Percentiles rank a stretch among this genome's conserved stretches.
Evolutionary conservation across 2,113 vertebrate genomes (phyloP).

Genomic region (Psammodynastes pulverulentus): DNA sequence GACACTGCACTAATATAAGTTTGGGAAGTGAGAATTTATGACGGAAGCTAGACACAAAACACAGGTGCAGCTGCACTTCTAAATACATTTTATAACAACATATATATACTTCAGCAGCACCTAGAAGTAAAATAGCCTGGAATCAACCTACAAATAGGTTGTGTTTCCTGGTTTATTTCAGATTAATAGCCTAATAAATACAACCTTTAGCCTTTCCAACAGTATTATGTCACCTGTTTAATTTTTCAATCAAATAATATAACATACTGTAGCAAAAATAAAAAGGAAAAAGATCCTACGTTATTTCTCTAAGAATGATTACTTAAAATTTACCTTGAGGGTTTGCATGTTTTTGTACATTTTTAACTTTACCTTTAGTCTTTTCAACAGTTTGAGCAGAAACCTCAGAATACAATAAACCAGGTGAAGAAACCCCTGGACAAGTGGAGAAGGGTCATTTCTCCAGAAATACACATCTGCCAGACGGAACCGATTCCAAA

Average conservation of each 20-base stretch:
- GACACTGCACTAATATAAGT: background rate
- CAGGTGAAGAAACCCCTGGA: background rate
- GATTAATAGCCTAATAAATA: background rate
- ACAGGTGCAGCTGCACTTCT: background rate
- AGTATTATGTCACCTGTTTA: background rate
- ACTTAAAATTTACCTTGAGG: background rate
- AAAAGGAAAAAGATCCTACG: background rate
- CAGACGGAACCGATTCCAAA: background rate
- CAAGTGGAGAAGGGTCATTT: background rate
- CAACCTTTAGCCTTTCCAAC: background rate
- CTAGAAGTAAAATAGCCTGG: background rate
- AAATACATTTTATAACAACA: background rate
- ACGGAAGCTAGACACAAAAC: background rate
- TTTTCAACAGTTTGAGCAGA: background rate
- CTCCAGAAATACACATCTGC: background rate
- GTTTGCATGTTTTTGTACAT: background rate
- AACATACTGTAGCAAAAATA: background rate
- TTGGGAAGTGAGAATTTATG: background rate
- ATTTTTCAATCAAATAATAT: background rate
- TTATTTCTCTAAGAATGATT: background rate
- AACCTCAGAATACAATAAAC: background rate
- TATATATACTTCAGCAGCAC: background rate
- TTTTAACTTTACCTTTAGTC: background rate
- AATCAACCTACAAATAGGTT: background rate
- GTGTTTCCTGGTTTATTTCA: background rate